Evolutionary conservation across 2,113 vertebrate species (phyloP).

Genomic region (Upupa epops): DNA sequence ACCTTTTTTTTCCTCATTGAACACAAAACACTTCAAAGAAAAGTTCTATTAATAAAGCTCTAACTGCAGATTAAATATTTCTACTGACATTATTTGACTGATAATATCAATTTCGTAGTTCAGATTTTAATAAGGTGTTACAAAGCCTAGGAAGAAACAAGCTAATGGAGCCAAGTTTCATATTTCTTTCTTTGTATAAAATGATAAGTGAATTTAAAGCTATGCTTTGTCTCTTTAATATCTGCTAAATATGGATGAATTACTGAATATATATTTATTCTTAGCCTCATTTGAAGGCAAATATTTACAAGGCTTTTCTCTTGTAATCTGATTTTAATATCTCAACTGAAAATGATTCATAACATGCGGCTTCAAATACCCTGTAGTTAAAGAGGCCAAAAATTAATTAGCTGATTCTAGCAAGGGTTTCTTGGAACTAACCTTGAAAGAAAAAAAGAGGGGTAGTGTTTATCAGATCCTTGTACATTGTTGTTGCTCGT

Average conservation of each 20-base stretch:
- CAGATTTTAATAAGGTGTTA: constrained; percentile 83
- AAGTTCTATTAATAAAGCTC: constrained; percentile 77
- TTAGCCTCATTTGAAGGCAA: constrained; percentile 83
- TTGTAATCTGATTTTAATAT: constrained; percentile 85
- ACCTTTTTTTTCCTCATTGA: constrained; percentile 37
- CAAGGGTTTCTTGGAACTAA: constrained; percentile 77
- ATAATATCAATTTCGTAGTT: constrained; percentile 82
- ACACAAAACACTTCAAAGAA: constrained; percentile 72
- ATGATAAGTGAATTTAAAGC: constrained; percentile 82
- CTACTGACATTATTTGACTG: constrained; percentile 79
- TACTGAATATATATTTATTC: constrained; percentile 85
- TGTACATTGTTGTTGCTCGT: constrained; percentile 67
- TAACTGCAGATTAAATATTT: constrained; percentile 81
- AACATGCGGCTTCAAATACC: constrained; percentile 74
- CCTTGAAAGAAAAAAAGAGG: constrained; percentile 60
- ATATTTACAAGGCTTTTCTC: constrained; percentile 83
- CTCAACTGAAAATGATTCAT: constrained; percentile 81
- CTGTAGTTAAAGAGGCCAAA: constrained; percentile 76
- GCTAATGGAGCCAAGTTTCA: constrained; percentile 76
- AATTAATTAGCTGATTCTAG: constrained; percentile 81
- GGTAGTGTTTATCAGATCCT: constrained; percentile 67
- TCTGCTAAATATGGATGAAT: constrained; percentile 84
- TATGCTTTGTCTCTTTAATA: constrained; percentile 82
- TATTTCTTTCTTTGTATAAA: constrained; percentile 78
- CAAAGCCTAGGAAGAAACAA: constrained; percentile 80